phyloP scores from a whole-genome alignment of 2,797 vertebrate species.

The Myiotriccus ornatus region DNA sequence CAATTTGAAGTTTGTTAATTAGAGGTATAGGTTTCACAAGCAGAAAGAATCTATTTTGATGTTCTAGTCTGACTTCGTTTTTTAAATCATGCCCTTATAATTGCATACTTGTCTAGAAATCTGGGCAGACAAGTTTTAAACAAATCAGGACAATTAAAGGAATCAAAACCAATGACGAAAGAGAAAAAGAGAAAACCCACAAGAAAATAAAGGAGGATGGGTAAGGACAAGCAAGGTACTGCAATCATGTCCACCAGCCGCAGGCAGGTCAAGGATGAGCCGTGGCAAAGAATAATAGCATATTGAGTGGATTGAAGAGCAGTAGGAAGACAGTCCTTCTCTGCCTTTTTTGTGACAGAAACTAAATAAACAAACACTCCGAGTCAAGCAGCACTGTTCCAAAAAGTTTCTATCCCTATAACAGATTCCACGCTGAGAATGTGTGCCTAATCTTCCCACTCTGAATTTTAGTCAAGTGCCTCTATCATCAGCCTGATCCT shows the following conservation, averaged over 20 bases:
- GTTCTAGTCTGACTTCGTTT: background rate
- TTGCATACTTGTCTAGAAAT: background rate
- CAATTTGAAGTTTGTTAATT: background rate
- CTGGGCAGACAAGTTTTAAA: background rate
- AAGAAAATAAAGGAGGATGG: background rate
- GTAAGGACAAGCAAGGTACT: background rate
- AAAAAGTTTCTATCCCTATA: background rate
- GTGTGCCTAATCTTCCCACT: background rate
- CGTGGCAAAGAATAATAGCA: background rate
- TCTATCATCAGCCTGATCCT: background rate
- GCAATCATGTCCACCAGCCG: background rate
- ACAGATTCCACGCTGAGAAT: background rate
- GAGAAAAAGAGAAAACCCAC: background rate
- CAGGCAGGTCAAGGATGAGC: background rate
- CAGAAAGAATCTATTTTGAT: background rate
- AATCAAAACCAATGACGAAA: background rate
- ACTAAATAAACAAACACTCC: background rate
- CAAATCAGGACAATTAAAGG: background rate
- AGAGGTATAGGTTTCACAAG: slow-evolving; percentile 1
- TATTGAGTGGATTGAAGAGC: background rate
- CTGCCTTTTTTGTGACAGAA: background rate
- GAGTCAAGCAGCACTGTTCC: background rate
- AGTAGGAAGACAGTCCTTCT: background rate
- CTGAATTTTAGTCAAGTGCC: background rate
- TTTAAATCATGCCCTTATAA: background rate